Evolutionary conservation across 1,140 invertebrate species (phyloP).

Genomic region (Cyclargus thomasi): DNA sequence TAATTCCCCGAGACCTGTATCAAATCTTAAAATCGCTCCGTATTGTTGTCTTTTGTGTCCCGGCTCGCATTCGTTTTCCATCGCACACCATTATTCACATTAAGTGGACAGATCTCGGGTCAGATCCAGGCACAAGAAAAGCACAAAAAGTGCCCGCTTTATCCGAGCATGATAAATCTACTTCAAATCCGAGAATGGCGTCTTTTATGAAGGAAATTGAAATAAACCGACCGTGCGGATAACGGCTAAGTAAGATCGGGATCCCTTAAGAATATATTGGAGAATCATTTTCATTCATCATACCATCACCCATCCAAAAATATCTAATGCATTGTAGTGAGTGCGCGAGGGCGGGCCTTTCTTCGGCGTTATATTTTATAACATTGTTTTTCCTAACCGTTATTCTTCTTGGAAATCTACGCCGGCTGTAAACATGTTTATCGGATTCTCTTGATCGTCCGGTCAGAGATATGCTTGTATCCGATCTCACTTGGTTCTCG

Average conservation of each 20-base stretch:
- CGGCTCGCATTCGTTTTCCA: slow-evolving; percentile 72
- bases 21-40: slow-evolving; percentile 68
- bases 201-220: slow-evolving; percentile 76
- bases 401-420: no score
- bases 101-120: slow-evolving; percentile 75
- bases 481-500: no score
- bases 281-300: slow-evolving; percentile 71
- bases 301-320: slow-evolving; percentile 25
- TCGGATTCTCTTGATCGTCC: no score
- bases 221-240: slow-evolving; percentile 75
- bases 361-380: not conserved
- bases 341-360: not conserved
- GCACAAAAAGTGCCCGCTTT: slow-evolving; percentile 74
- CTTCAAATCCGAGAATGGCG: slow-evolving; percentile 75
- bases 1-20: slow-evolving; percentile 46
- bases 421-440: no score
- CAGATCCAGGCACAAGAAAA: slow-evolving; percentile 74
- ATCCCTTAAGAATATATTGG: slow-evolving; percentile 71
- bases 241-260: slow-evolving; percentile 73
- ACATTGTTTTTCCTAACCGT: not conserved
- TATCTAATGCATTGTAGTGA: slow-evolving; percentile 21
- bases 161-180: slow-evolving; percentile 75
- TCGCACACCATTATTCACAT: slow-evolving; percentile 75
- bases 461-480: no score
- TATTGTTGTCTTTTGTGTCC: slow-evolving; percentile 75